phyloP scores from a whole-genome alignment of 2,113 vertebrate species.

The Cyrtonyx montezumae region DNA sequence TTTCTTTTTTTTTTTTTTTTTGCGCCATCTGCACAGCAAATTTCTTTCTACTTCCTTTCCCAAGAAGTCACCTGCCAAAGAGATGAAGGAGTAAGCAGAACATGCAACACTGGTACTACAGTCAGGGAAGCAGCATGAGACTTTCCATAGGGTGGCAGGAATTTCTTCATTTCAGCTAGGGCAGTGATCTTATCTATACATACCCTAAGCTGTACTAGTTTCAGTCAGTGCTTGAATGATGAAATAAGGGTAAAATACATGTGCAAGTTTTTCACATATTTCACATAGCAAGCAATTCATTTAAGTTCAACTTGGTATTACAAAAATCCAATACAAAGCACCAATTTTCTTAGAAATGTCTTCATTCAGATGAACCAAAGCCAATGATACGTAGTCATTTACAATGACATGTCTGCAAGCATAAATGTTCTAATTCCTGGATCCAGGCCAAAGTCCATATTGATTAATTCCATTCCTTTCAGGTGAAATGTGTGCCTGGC shows the following conservation, averaged over 20 bases:
- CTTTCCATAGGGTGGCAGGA: not conserved
- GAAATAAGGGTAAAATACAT: not conserved
- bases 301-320: not conserved
- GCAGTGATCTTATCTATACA: not conserved
- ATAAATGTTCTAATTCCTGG: not conserved
- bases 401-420: not conserved
- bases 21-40: rapidly evolving
- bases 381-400: not conserved
- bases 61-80: not conserved
- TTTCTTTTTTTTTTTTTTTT: not conserved
- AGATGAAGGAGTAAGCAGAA: not conserved
- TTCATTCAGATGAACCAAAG: not conserved
- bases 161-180: not conserved
- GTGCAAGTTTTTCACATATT: not conserved
- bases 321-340: not conserved
- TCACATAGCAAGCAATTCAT: not conserved
- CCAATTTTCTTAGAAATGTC: not conserved
- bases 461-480: not conserved
- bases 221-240: not conserved
- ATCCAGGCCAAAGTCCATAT: not conserved
- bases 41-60: too few relatives aligned
- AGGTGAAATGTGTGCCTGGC: not conserved
- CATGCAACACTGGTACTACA: not conserved
- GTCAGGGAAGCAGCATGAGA: not conserved
- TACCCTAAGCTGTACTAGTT: not conserved